phyloP scores from a whole-genome alignment of 1,140 invertebrate species.

The Zaprionus ghesquierei region DNA sequence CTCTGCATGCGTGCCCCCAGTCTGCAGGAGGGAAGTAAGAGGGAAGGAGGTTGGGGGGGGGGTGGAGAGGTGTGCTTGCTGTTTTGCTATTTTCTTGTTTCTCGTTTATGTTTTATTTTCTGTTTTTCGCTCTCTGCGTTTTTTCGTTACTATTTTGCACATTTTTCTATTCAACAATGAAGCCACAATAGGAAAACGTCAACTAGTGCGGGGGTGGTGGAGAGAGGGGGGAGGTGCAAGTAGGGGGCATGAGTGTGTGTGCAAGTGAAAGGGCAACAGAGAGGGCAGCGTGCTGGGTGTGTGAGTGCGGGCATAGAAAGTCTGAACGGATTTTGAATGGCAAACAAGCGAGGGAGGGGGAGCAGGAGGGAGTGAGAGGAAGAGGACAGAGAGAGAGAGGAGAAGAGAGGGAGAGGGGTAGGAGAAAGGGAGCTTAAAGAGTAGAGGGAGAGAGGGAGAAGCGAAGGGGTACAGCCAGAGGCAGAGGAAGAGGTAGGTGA shows the following conservation, averaged over 20 bases:
- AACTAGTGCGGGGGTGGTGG: slow-evolving; percentile 64
- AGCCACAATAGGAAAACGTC: slow-evolving; percentile 78
- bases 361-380: not conserved
- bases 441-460: not conserved
- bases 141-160: slow-evolving; percentile 79
- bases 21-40: not conserved
- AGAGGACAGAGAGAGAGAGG: not conserved
- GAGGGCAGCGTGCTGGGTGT: slow-evolving; percentile 37
- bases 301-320: slow-evolving; percentile 57
- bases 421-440: not conserved
- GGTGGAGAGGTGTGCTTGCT: slow-evolving; percentile 33
- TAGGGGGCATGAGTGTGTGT: slow-evolving; percentile 28
- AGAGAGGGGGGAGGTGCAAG: slow-evolving; percentile 2
- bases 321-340: slow-evolving; percentile 80
- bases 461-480: not conserved
- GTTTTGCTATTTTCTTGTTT: slow-evolving; percentile 72
- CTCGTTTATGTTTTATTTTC: slow-evolving; percentile 30
- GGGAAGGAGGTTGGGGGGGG: not conserved
- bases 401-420: not conserved
- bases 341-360: slow-evolving; percentile 63
- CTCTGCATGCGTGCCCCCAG: slow-evolving; percentile 52
- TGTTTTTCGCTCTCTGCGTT: slow-evolving; percentile 32
- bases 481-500: not conserved
- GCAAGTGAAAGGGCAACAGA: slow-evolving; percentile 63
- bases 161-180: slow-evolving; percentile 82